Evolutionary conservation across 2,797 vertebrate genomes (phyloP).

Genomic region (Notoglanidium macrostoma): DNA sequence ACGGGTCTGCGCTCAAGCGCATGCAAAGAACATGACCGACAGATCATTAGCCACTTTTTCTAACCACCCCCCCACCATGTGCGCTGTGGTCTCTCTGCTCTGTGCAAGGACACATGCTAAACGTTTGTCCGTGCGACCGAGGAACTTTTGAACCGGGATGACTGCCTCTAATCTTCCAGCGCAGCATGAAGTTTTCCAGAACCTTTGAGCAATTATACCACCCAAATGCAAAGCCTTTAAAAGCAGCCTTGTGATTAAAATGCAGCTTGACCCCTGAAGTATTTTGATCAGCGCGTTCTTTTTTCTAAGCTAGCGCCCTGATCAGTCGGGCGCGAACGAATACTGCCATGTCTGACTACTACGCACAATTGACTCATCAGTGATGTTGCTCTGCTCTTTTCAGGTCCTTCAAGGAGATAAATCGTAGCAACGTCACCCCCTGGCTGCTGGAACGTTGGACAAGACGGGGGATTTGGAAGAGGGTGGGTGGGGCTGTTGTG

Average conservation of each 20-base stretch:
- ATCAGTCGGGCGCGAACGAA: slow-evolving; percentile 5
- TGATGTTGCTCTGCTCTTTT: slow-evolving; percentile 52
- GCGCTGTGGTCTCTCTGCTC: slow-evolving; percentile 43
- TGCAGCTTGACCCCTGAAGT: neutral
- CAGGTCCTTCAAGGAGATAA: slow-evolving; percentile 85
- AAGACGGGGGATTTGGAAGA: neutral
- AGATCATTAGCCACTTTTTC: slow-evolving; percentile 36
- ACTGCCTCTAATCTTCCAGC: slow-evolving; percentile 39
- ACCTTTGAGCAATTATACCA: slow-evolving; percentile 42
- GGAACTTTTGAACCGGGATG: slow-evolving; percentile 32
- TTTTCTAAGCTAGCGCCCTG: neutral
- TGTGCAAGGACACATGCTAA: slow-evolving; percentile 40
- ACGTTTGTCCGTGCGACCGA: slow-evolving; percentile 43
- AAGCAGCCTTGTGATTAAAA: slow-evolving; percentile 17
- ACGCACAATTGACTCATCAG: slow-evolving; percentile 19
- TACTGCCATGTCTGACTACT: slow-evolving; percentile 22
- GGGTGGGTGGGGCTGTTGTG: slow-evolving; percentile 12
- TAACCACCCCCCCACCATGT: neutral
- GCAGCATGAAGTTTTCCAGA: slow-evolving; percentile 42
- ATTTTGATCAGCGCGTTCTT: slow-evolving; percentile 28
- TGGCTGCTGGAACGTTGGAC: slow-evolving; percentile 28
- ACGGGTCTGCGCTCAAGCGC: slow-evolving; percentile 19
- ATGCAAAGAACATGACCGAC: slow-evolving; percentile 34
- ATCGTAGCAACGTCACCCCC: slow-evolving; percentile 73
- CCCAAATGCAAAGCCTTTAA: slow-evolving; percentile 40